Evolutionary conservation across 1,140 invertebrate genomes (phyloP), one percentile per base, ranked within the genome.

Genomic region (Uloborus diversus): DNA sequence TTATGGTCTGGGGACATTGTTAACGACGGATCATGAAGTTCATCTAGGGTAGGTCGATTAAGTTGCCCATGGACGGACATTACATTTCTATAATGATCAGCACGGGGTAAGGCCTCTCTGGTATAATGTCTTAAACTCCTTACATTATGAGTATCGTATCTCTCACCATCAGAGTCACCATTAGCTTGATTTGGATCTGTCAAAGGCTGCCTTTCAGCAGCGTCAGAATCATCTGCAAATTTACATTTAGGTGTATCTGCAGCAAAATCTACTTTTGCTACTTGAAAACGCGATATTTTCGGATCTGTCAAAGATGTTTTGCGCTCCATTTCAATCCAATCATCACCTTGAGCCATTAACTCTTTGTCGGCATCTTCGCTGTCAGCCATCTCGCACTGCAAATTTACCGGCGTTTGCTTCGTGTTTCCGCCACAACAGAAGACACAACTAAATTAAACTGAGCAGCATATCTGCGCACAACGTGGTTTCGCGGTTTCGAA

Each of bases 31-130:
- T 73, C n/a, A 87, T 97, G 95, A 3, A 98, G 90, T 87, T 98
- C 95, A 85, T 97, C 95, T 17, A 98, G 88, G 3, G 96, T 97
- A 3, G 96, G 96, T 84, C 93, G 89, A 83, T 94, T 94, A 20
- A 92, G 93, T 3, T 94, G 94, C 84, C 95, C 94, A 53, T 97
- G 92, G 1, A 90, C 84, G 23, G 94, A 95, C 89, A 97, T 90
- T 80, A 97, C 93, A 86, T 98, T 97, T 75, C 96, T 90, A 87
- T 98, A 98, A 88, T 97, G 96, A 85, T 97, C 96, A 84, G 96
- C 86, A 61, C 95, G 89, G 9, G 96, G 96, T 53, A 97, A 85
- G 2, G 95, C 95, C 88, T 98, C 96, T 13, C 94, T 88, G 0
- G 96, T 97, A 85, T 97, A 93, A 85, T 95, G 93, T 68, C 94